phyloP scores from a whole-genome alignment of 92 coral and sea anemone species.

The Palythoa heliodiscus region DNA sequence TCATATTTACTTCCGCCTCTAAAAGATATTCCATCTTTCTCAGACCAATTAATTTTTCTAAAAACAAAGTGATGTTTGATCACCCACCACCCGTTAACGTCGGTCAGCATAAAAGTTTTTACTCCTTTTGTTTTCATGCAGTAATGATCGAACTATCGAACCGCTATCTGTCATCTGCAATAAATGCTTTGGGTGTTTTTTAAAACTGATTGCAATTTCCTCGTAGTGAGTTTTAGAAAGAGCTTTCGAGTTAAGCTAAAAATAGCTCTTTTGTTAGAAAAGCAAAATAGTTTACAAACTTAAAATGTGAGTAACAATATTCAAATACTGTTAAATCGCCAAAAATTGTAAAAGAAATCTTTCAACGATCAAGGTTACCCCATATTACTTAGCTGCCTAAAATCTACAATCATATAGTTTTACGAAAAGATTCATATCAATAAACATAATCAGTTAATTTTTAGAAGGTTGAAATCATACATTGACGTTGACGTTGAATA shows the following conservation, averaged over 20 bases:
- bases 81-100: background rate
- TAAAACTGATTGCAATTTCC: constrained; percentile 37
- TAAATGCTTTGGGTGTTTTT: background rate
- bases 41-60: background rate
- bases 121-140: background rate
- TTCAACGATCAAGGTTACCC: background rate
- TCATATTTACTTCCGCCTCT: background rate
- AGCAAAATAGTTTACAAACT: background rate
- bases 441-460: no score
- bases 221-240: background rate
- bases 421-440: no score
- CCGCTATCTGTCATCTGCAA: constrained; percentile 21
- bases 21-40: background rate
- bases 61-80: background rate
- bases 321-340: background rate
- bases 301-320: background rate
- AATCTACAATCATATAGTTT: no score
- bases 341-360: background rate
- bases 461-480: no score
- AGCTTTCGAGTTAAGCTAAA: background rate
- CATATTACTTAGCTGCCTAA: no score
- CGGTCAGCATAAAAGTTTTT: background rate
- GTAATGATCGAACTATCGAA: background rate
- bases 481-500: no score
- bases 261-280: background rate